phyloP scores from a whole-genome alignment of 2,888 invertebrate genomes.

The Mythimna ferrago region DNA sequence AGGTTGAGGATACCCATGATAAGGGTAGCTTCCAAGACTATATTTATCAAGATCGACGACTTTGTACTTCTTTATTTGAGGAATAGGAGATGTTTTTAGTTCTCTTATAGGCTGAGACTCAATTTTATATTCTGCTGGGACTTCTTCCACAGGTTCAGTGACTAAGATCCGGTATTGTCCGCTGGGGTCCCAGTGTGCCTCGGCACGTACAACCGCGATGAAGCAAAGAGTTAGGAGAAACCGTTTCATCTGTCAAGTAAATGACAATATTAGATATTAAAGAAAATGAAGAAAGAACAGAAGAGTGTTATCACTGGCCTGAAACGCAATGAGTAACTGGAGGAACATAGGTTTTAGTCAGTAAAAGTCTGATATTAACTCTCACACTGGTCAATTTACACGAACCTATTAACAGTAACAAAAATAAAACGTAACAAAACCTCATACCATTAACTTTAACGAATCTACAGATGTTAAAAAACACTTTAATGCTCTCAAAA shows the following conservation, averaged over 20 bases:
- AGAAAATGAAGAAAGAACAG: no score
- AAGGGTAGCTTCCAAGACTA: neutral
- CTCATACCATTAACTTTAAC: neutral
- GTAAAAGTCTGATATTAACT: no score
- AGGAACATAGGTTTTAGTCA: no score
- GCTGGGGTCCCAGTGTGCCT: slow-evolving; percentile 60
- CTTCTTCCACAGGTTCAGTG: slow-evolving; percentile 7
- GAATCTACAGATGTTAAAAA: slow-evolving; percentile 9
- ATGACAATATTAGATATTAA: neutral
- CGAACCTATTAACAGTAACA: no score
- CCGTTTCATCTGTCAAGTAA: slow-evolving; percentile 69
- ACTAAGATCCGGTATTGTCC: slow-evolving; percentile 59
- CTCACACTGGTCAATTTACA: no score
- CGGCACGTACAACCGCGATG: slow-evolving; percentile 55
- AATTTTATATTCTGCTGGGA: neutral
- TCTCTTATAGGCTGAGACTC: neutral
- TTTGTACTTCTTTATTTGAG: slow-evolving; percentile 2
- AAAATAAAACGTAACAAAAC: neutral
- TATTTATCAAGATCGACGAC: neutral
- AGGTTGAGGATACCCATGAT: no score
- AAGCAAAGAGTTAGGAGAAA: slow-evolving; percentile 51
- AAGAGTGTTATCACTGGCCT: no score
- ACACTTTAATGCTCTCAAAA: slow-evolving; percentile 13
- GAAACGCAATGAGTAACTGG: no score
- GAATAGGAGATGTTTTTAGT: neutral